Base-by-base conservation (phyloP, 2,113 vertebrate genomes). In the Ellobius talpinus region DNA sequence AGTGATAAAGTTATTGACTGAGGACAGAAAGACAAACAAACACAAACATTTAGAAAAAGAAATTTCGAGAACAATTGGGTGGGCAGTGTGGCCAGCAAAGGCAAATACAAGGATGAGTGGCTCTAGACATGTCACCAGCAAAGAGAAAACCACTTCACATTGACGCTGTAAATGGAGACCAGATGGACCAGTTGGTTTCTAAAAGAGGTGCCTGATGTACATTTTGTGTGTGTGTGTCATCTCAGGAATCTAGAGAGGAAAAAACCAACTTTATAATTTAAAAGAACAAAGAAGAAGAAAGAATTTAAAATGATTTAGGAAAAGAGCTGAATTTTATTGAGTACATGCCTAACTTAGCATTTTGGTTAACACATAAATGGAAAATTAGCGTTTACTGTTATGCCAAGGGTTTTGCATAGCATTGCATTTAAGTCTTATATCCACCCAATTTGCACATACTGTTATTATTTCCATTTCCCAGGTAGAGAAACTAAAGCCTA, bases 251-350 rank as follows among this genome's bases (percentile, higher is more conserved):
- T 78, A 79, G 55, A 93, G 47, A 63, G 68, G 68, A 77, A 47
- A 77, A 86, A 74, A 3, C 0, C 23, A 81, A 70, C 19, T 68
- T 81, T 14, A 93, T 89, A 84, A 79, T 55, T 55, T 82, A 45
- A 16, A 76, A 63, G n/a, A 50, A 78, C 79, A 90, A 88, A 94
- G 13, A 58, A 5, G 89, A 87, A 58, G 31, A 92, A 86, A 50
- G 17, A 52, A 58, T 45, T 87, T 87, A 68, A 63, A 77, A 73
- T 88, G 36, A 70, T 85, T 90, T 90, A 31, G 5, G 7, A 23
- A 70, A 73, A 92, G 39, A 95, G 66, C 14, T 93, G 31, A 77
- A 61, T 77, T 76, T 77, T 93, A 82, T 29, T 92, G 74, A 73
- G 45, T 16, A 77, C 31, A 68, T 73, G 31, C 7, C 29, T 89